Conservation (phyloP, 2,113 vertebrate genomes). For the Vombatus ursinus region DNA sequence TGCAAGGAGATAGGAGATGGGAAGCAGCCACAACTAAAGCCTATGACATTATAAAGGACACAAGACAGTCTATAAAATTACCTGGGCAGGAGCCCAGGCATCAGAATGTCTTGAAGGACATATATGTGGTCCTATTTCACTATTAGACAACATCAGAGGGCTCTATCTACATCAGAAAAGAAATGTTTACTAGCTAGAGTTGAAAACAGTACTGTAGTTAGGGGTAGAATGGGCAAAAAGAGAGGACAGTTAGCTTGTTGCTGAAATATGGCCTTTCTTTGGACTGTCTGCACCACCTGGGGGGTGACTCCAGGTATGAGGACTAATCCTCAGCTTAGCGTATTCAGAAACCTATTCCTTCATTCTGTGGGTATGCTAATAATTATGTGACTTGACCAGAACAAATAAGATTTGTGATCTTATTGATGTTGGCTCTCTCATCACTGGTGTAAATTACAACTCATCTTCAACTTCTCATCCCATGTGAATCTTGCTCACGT, state of each 20-base stretch:
- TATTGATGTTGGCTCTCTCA: no score
- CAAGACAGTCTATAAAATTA: neutral
- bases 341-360: no score
- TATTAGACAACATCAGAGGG: no score
- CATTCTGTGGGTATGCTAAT: no score
- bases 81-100: neutral
- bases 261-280: neutral
- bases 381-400: no score
- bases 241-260: neutral
- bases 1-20: neutral
- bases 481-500: no score
- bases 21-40: neutral
- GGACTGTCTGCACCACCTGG: neutral
- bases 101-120: neutral
- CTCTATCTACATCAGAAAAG: neutral
- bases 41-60: neutral
- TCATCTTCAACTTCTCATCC: no score
- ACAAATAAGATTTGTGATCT: no score
- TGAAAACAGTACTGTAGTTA: neutral
- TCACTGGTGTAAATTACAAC: no score
- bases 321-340: no score
- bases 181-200: neutral
- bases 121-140: neutral
- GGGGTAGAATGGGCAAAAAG: neutral
- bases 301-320: no score